Base-by-base conservation (phyloP, 2,888 invertebrate species). In the Epirrhoe tristata region DNA sequence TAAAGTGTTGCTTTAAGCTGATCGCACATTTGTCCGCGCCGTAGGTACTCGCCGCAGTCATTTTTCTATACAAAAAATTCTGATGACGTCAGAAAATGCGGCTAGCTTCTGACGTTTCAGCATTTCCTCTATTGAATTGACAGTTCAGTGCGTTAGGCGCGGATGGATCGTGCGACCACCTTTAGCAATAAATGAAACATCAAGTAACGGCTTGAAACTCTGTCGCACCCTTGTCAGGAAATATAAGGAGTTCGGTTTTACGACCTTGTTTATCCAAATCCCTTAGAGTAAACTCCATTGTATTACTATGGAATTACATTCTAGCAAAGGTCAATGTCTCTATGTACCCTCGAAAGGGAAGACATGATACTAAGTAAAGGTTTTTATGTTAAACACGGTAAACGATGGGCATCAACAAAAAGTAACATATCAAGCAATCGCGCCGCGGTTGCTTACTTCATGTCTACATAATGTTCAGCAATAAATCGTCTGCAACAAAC, bases 401-500 rank as follows among this genome's bases (percentile, higher is more conserved):
- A 53, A 58, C 36, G 58, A 48, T 46, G 68, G 67, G 66, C 62
- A 69, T 69, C 70, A 67, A 63, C 53, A 58, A 46, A 54, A 63
- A 54, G 14, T 54, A 64, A 24, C 63, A 79, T 81, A 79, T 80
- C 80, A 74, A 74, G 69, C 69, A 66, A 65, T 56, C 63, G 71
- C 74, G 39, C 31, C 58, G 72, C 73, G 75, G 70, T 77, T 76
- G 73, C 77, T 77, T 79, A 77, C 74, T 76, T 74, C 77, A 74
- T 75, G 80, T 77, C 72, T 76, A 72, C 75, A 74, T 79, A 85
- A 84, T 81, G 82, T 81, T 80, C 75, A 76, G 81, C 78, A 81
- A 90, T 89, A 88, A 88, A 90, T 89, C 82, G 77, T 74, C 76
- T 77, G 78, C 81, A 83, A 85, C 87, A 87, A 87, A 86, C 87